Evolutionary conservation across 1,140 invertebrate genomes (phyloP), one percentile per base, ranked within the genome.

Genomic region (Zaprionus ghesquierei): DNA sequence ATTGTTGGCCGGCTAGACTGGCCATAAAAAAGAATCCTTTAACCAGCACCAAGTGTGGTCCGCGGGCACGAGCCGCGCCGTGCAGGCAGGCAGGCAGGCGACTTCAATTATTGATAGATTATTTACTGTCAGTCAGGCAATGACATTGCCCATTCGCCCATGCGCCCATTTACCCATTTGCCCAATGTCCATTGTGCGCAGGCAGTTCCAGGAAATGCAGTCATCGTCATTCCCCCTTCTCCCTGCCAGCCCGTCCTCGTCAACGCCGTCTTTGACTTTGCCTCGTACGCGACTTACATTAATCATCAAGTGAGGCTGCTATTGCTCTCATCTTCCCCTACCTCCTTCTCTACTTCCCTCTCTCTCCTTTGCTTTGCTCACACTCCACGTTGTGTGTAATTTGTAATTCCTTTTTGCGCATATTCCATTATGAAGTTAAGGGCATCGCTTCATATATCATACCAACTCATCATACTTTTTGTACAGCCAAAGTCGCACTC

Each of bases 21-120:
- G 6, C 44, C 72, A 53, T 59, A 53, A 70, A 74, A 60, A 77
- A n/a, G n/a, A 81, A 82, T 87, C 82, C 84, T 87, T 86, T 82
- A 71, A 68, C 75, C 60, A 77, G 62, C 82, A 50, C 84, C 82
- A 89, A 87, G 82, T 87, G 82, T 87, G 82, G 82, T 87, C 84
- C 82, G 69, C 49, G 56, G 15, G 66, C 66, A 69, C 58, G 41
- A 62, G 65, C 23, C 51, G 55, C 18, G 13, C 38, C 69, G 63
- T 54, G 63, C 55, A 59, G 54, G 15, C 20, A 5, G 29, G 9
- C 6, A 55, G 38, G 68, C 59, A 74, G 74, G 69, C 69, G 33
- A 77, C 80, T 81, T 89, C 82, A 89, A 89, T 87, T 87, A 87
- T 87, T 87, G 82, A 87, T 87, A 87, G 82, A 87, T 87, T 87